Evolutionary conservation across 1,140 invertebrate genomes (phyloP).

Genomic region (Papilio dardanus): DNA sequence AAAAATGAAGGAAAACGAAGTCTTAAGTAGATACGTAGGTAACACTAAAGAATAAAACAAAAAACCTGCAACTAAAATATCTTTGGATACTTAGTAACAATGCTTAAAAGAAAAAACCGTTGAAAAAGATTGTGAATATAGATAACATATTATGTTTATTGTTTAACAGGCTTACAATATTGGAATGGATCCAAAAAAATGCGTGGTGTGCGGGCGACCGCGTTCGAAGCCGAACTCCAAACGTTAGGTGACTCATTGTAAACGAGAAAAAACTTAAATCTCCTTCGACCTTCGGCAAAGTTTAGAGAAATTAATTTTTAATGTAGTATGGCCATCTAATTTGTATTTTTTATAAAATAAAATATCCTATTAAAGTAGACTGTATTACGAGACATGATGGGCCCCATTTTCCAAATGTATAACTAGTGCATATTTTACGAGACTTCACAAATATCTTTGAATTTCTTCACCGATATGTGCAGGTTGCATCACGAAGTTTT

Average conservation of each 20-base stretch:
- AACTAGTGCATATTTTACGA: too few species aligned
- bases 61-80: not conserved
- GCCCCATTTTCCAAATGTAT: too few species aligned
- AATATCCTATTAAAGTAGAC: not conserved
- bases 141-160: constrained; percentile 43
- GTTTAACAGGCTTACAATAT: constrained; percentile 48
- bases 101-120: not conserved
- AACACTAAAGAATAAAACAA: not conserved
- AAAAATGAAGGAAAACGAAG: not conserved
- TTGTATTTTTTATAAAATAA: not conserved
- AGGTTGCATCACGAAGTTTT: too few species aligned
- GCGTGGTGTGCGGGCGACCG: constrained; percentile 58
- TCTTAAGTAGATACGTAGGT: not conserved
- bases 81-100: constrained; percentile 16
- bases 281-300: constrained; percentile 42
- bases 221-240: constrained; percentile 25
- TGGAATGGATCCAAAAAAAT: constrained; percentile 66
- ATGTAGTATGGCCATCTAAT: not conserved
- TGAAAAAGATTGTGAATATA: constrained; percentile 39
- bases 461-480: too few species aligned
- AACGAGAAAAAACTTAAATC: constrained; percentile 46
- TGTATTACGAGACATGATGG: too few species aligned
- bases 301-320: constrained; percentile 45
- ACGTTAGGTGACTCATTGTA: constrained; percentile 51
- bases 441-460: too few species aligned